These are phyloP conservation scores for Synergus laeviventris DNA, from an alignment of 2,888 invertebrate genomes.

Conservation along the genomic window DNA sequence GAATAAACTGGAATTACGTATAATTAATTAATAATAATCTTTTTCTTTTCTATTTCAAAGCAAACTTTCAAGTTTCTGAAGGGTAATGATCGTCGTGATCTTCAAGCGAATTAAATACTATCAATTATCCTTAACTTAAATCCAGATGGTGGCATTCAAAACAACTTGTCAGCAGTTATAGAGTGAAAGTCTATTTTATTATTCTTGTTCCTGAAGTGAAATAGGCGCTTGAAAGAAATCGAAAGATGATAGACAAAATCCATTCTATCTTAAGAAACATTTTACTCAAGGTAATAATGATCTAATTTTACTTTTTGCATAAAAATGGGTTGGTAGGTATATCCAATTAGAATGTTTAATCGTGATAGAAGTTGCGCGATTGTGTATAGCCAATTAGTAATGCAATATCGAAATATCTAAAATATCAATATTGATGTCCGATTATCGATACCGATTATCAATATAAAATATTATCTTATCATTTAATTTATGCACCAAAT, in stretches of 20 bases:
- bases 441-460: no score
- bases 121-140: not conserved
- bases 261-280: not conserved
- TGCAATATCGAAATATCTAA: no score
- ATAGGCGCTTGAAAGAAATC: not conserved
- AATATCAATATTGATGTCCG: no score
- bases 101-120: not conserved
- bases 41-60: not conserved
- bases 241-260: not conserved
- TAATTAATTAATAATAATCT: not conserved
- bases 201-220: not conserved
- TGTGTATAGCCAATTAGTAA: not conserved
- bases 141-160: not conserved
- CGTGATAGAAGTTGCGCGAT: not conserved
- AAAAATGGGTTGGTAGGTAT: not conserved
- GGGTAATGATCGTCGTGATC: not conserved
- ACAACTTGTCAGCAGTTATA: not conserved
- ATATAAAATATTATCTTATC: no score
- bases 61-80: not conserved
- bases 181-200: not conserved
- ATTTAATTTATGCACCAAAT: no score
- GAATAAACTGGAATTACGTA: not conserved
- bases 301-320: no score
- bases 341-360: not conserved
- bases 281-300: constrained; percentile 2